phyloP scores from a whole-genome alignment of 2,888 invertebrate genomes.

The Polyommatus icarus region DNA sequence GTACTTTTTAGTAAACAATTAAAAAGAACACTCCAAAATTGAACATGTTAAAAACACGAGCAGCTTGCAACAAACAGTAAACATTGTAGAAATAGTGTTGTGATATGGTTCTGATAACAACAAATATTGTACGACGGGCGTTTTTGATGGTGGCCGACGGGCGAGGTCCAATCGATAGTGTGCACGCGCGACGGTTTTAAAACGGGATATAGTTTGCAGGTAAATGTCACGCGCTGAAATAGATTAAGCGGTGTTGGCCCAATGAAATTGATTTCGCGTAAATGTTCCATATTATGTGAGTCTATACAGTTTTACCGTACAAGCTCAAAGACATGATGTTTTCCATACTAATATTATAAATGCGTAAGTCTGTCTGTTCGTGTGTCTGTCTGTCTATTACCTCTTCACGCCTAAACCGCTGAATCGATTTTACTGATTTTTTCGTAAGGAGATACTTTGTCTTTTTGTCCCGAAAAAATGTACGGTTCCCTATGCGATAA shows the following conservation, averaged over 20 bases:
- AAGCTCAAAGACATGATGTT: background rate
- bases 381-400: no score
- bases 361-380: no score
- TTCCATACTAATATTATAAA: no score
- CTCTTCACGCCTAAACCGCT: no score
- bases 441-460: no score
- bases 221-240: slow-evolving; percentile 25
- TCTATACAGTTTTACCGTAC: background rate
- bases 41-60: background rate
- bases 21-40: background rate
- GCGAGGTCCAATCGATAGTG: slow-evolving; percentile 37
- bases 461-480: no score
- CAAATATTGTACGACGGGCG: slow-evolving; percentile 16
- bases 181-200: slow-evolving; percentile 31
- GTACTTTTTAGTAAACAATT: no score
- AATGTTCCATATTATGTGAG: background rate
- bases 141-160: slow-evolving; percentile 25
- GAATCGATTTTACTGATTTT: no score
- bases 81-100: background rate
- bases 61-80: background rate
- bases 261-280: background rate
- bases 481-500: no score
- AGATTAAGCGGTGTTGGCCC: slow-evolving; percentile 13
- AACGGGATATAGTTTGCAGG: slow-evolving; percentile 25
- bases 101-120: background rate